Evolutionary conservation across 2,888 invertebrate species (phyloP), one percentile per base, ranked within the genome.

Genomic region (Acanthopleura granulata): DNA sequence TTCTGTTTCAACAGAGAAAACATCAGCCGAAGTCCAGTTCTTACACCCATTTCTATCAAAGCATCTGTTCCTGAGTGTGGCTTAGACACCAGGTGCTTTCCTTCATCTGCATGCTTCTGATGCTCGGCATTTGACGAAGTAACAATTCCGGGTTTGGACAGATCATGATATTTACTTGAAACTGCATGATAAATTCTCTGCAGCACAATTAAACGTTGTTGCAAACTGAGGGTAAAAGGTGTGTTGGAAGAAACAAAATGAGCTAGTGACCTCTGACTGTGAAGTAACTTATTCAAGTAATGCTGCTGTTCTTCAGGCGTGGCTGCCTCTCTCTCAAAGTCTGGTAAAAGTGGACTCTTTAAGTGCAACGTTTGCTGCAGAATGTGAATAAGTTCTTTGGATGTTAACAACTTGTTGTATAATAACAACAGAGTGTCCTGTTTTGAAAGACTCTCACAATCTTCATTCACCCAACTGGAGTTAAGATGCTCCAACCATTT

Each of bases 401-500:
- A 92, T 57, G 91, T 90, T 49, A 93, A 79, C 14, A 93, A 90
- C 74, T 91, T 89, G 76, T 93, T 92, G 85, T 92, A 93, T 79
- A 93, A 90, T 0, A 91, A 88, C 71, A 91, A 91, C 9, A 92
- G 91, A 29, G 91, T 91, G 85, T 93, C 92, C 75, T 92, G 89
- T 71, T 91, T 91, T 16, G 92, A 92, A 76, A 93, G 90, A 76
- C 88, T 90, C 86, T 93, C 93, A 82, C 92, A 92, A 80, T 92
- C 92, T 86, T 93, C 93, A 74, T 90, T 86, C n/a, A 92, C 91
- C 93, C 93, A 93, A 27, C 92, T 89, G 72, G 91, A 89, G 86
- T 93, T 93, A 70, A 92, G 91, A 82, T 93, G 93, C 76, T 93
- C 93, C 66, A 91, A 89, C 92, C 93, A 93, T 85, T 92, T 92